These are phyloP conservation scores for Busseola fusca DNA, from an alignment of 2,888 invertebrate genomes.

Conservation along the genomic window DNA sequence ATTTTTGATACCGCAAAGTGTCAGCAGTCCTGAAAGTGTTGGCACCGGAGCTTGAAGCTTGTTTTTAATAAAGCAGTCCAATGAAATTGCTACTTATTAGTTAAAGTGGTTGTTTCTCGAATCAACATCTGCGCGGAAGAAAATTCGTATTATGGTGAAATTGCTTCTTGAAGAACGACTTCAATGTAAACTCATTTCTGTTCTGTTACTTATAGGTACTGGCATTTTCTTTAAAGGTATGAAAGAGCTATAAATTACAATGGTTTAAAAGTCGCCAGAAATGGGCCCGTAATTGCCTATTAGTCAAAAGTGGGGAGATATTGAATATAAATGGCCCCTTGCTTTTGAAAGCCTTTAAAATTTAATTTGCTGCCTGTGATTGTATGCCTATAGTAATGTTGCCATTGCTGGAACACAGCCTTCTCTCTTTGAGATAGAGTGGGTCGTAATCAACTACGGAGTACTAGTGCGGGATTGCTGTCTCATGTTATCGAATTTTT, in stretches of 20 bases:
- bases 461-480: no score
- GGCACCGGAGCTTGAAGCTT: no score
- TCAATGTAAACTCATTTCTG: conserved; percentile 34
- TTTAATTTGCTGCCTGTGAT: background rate
- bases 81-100: conserved; percentile 34
- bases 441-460: no score
- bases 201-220: conserved; percentile 7
- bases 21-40: no score
- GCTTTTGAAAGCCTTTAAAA: conserved; percentile 14
- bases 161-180: conserved; percentile 24
- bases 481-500: no score
- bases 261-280: conserved; percentile 19
- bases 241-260: conserved; percentile 13
- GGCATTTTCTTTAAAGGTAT: conserved; percentile 6
- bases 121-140: conserved; percentile 37
- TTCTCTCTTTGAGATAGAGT: no score
- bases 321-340: background rate
- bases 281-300: conserved; percentile 24
- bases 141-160: conserved; percentile 36
- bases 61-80: conserved; percentile 16
- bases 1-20: no score
- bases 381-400: no score
- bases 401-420: no score
- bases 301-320: conserved; percentile 13
- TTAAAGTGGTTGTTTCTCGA: conserved; percentile 28